Conservation (phyloP, 2,797 vertebrate genomes). For the Urosaurus nigricauda region DNA sequence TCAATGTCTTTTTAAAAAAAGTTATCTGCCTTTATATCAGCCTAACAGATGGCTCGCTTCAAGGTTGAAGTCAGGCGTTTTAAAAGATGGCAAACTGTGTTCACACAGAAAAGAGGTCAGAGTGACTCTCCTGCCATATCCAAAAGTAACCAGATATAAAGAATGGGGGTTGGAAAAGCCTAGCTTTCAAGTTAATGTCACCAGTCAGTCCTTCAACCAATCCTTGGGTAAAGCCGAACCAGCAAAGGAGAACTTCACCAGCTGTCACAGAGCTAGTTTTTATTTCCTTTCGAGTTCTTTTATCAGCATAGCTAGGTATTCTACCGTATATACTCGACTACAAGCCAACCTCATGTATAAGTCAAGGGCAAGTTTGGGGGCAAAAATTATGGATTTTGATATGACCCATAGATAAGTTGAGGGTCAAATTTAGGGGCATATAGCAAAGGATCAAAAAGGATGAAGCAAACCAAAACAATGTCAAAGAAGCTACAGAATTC, state of each 20-base stretch:
- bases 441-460: too few species aligned
- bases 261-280: neutral
- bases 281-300: neutral
- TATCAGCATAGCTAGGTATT: neutral
- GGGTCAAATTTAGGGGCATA: too few species aligned
- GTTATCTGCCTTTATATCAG: neutral
- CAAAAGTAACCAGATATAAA: neutral
- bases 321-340: too few species aligned
- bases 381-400: too few species aligned
- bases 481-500: too few species aligned
- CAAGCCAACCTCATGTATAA: too few species aligned
- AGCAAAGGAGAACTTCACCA: too few species aligned
- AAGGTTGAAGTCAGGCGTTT: neutral
- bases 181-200: neutral
- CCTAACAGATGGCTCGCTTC: neutral
- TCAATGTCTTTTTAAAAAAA: too few species aligned
- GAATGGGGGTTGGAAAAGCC: neutral
- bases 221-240: neutral
- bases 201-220: neutral
- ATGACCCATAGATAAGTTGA: too few species aligned
- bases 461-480: too few species aligned
- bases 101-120: neutral
- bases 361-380: too few species aligned
- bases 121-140: neutral
- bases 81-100: neutral